These are phyloP conservation scores for Phylloscopus trochiloides DNA, from an alignment of 2,113 vertebrate genomes.

Conservation along the genomic window DNA sequence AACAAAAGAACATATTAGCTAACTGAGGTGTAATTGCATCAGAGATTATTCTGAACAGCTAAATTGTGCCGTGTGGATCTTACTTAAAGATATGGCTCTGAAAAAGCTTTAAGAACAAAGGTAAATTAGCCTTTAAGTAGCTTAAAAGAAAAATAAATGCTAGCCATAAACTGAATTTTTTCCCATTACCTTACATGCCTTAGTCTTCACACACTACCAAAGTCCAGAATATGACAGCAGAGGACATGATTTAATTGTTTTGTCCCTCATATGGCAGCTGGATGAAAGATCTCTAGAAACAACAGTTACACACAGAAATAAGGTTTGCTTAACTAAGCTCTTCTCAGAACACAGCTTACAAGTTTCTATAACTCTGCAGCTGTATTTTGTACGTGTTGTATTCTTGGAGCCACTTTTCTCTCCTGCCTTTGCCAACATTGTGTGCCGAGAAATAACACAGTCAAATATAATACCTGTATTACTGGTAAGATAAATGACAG, in stretches of 20 bases:
- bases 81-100: background rate
- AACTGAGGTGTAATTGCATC: background rate
- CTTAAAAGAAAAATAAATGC: background rate
- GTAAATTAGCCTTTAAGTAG: background rate
- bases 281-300: background rate
- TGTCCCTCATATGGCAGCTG: background rate
- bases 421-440: background rate
- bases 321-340: background rate
- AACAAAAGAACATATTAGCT: background rate
- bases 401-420: background rate
- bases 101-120: background rate
- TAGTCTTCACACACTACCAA: background rate
- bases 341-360: background rate
- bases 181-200: background rate
- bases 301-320: background rate
- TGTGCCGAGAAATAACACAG: background rate
- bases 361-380: background rate
- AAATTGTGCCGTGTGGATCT: background rate
- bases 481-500: background rate
- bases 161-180: background rate
- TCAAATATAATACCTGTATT: background rate
- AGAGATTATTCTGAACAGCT: background rate
- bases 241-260: background rate
- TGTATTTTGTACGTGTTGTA: background rate
- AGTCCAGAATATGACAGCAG: background rate